phyloP scores from a whole-genome alignment of 2,888 invertebrate genomes.

The Drosophila greeni region DNA sequence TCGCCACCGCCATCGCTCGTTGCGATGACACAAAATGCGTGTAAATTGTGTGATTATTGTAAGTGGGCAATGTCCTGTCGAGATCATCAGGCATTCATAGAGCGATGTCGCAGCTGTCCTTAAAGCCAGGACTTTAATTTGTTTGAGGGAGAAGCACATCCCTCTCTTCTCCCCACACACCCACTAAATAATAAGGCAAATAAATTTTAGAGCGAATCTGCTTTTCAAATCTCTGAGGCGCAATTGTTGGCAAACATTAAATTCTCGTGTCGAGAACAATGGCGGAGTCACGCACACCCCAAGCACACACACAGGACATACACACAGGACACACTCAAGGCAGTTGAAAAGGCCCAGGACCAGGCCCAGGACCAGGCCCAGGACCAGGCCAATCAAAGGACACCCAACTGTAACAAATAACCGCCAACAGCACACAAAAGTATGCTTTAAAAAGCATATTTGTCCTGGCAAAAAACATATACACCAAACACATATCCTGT shows the following conservation, averaged over 20 bases:
- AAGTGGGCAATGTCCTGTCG: constrained; percentile 53
- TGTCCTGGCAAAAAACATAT: constrained; percentile 1
- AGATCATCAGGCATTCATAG: constrained; percentile 55
- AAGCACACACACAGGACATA: constrained; percentile 31
- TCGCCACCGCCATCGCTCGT: constrained; percentile 26
- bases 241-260: constrained; percentile 69
- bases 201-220: constrained; percentile 59
- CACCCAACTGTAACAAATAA: constrained; percentile 42
- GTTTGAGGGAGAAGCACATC: neutral
- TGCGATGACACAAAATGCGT: constrained; percentile 58
- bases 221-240: constrained; percentile 64
- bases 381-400: constrained; percentile 60
- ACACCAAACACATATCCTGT: neutral
- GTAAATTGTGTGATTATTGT: constrained; percentile 72
- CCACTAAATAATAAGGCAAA: constrained; percentile 65
- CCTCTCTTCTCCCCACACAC: neutral
- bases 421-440: constrained; percentile 31
- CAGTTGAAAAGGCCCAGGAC: constrained; percentile 55
- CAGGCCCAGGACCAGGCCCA: too few relatives aligned
- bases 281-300: constrained; percentile 18
- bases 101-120: constrained; percentile 28
- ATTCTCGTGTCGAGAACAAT: constrained; percentile 36
- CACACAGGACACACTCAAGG: neutral
- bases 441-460: constrained; percentile 34
- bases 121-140: constrained; percentile 20